Evolutionary conservation across 2,797 vertebrate genomes (phyloP).

Genomic region (Harpagifer antarcticus): DNA sequence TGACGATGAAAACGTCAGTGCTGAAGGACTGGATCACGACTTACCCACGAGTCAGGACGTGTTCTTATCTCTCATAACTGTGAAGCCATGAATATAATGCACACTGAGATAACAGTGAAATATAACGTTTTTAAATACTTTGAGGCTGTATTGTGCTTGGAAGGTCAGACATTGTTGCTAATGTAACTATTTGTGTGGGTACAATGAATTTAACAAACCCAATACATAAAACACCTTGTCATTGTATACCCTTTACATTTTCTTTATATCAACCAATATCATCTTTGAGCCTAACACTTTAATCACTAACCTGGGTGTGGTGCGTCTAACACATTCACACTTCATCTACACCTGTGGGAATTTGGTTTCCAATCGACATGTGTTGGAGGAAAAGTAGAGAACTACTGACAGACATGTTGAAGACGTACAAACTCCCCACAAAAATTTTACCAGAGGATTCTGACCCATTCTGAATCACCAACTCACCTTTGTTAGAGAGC

Average conservation of each 20-base stretch:
- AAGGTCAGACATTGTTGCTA: neutral
- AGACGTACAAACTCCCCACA: too few relatives aligned
- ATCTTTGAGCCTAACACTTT: neutral
- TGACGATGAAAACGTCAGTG: neutral
- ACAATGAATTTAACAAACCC: neutral
- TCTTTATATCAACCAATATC: neutral
- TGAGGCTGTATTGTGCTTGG: neutral
- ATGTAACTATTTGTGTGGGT: neutral
- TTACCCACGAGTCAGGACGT: neutral
- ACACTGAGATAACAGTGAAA: neutral
- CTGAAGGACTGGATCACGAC: neutral
- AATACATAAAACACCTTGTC: neutral
- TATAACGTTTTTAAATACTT: neutral
- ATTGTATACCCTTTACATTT: neutral
- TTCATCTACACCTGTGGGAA: constrained; percentile 14
- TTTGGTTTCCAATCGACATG: neutral
- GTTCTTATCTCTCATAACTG: constrained; percentile 4
- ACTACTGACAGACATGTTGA: neutral
- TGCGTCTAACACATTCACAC: constrained; percentile 4
- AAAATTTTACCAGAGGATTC: neutral
- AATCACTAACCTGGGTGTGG: neutral
- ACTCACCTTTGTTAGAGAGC: neutral
- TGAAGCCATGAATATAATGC: neutral
- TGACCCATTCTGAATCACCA: neutral
- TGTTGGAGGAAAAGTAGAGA: neutral